Evolutionary conservation across 23 tunicate species (phyloP).

Genomic region (Phallusia fumigata): DNA sequence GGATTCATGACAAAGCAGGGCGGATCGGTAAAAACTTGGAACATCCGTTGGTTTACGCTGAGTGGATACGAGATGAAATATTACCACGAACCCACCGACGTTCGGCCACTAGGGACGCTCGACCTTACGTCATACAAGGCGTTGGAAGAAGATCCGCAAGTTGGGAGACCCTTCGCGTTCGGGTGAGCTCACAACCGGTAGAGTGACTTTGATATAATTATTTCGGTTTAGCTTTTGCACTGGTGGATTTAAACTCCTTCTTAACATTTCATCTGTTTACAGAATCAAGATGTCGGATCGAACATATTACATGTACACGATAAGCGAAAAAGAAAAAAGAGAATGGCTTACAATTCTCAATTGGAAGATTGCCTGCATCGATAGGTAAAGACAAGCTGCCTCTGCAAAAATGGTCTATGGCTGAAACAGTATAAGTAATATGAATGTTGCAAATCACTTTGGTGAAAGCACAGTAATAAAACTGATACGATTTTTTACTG

Average conservation of each 20-base stretch:
- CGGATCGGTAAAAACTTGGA: slow-evolving; percentile 74
- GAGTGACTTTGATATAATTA: too few species aligned
- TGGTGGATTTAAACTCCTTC: too few species aligned
- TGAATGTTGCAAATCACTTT: too few species aligned
- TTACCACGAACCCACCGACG: slow-evolving; percentile 77
- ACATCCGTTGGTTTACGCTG: slow-evolving; percentile 84
- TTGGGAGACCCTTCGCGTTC: slow-evolving; percentile 62
- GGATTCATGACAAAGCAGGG: slow-evolving; percentile 94
- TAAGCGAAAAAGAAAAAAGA: slow-evolving; percentile 57
- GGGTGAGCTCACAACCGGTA: slow-evolving; percentile 45
- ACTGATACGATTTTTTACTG: too few species aligned
- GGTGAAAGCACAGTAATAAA: too few species aligned
- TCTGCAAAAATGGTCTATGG: too few species aligned
- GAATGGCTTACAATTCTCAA: slow-evolving; percentile 75
- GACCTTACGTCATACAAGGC: slow-evolving; percentile 80
- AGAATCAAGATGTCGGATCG: slow-evolving; percentile 88
- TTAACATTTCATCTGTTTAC: neutral
- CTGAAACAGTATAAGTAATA: too few species aligned
- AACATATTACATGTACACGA: slow-evolving; percentile 75
- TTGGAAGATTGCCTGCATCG: slow-evolving; percentile 86
- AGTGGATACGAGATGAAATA: slow-evolving; percentile 71
- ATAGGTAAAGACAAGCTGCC: too few species aligned
- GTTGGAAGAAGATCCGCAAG: slow-evolving; percentile 43
- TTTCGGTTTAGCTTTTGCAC: too few species aligned
- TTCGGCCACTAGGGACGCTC: slow-evolving; percentile 49